Conservation (phyloP, 1,140 invertebrate genomes). For the Drosophila insularis region DNA sequence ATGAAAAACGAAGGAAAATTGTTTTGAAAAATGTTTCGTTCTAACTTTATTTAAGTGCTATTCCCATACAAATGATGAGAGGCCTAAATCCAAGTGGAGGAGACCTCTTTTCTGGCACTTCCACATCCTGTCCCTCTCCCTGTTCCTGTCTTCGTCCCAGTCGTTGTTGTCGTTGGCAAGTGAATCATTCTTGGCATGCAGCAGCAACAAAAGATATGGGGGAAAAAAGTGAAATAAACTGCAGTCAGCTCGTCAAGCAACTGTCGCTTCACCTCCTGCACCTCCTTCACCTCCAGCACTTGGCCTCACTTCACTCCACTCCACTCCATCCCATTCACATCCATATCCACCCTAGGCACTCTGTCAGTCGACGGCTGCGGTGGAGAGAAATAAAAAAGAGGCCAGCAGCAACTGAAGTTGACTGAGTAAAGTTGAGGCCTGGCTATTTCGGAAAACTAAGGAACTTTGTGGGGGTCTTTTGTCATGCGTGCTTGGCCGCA, state of each 20-base stretch:
- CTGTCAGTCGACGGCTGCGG: conserved; percentile 49
- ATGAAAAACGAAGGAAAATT: conserved; percentile 1
- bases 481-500: conserved; percentile 76
- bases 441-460: conserved; percentile 21
- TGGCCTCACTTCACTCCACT: background rate
- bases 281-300: conserved; percentile 13
- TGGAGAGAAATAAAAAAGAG: conserved; percentile 46
- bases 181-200: conserved; percentile 73
- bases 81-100: conserved; percentile 48
- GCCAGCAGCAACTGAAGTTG: conserved; percentile 55
- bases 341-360: conserved; percentile 35
- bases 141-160: conserved; percentile 16
- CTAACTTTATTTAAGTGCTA: conserved; percentile 52
- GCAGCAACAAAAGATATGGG: conserved; percentile 18
- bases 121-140: conserved; percentile 62
- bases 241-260: conserved; percentile 73
- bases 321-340: background rate
- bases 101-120: conserved; percentile 68
- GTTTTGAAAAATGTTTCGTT: conserved; percentile 15
- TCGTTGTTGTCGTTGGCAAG: conserved; percentile 50
- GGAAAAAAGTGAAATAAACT: conserved; percentile 53
- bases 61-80: conserved; percentile 49
- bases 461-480: conserved; percentile 60
- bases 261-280: conserved; percentile 61
- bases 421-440: conserved; percentile 45